phyloP scores from a whole-genome alignment of 2,888 invertebrate genomes.

The Tipula unca region DNA sequence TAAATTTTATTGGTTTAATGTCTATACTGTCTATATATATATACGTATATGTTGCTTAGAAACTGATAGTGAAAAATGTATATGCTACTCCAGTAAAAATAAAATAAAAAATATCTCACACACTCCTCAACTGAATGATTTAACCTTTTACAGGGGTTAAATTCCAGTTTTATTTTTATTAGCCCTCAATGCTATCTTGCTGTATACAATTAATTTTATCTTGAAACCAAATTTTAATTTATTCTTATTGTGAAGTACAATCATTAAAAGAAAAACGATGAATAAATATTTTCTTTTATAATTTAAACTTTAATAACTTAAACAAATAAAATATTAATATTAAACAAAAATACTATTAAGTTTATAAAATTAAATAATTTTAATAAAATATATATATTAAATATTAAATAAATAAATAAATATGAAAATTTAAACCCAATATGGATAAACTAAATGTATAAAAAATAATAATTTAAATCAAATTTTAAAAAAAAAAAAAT shows the following conservation, averaged over 20 bases:
- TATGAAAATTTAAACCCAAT: neutral
- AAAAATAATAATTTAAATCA: neutral
- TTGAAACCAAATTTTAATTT: neutral
- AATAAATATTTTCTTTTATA: neutral
- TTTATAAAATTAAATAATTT: neutral
- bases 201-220: neutral
- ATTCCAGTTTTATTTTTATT: neutral
- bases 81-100: too few species aligned
- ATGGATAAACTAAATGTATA: neutral
- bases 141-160: neutral
- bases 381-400: neutral
- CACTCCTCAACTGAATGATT: neutral
- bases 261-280: neutral
- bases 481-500: neutral
- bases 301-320: neutral
- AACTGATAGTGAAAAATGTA: too few species aligned
- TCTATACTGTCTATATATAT: too few species aligned
- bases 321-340: neutral
- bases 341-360: neutral
- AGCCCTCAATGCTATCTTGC: neutral
- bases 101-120: too few species aligned
- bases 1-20: too few species aligned
- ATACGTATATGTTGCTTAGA: too few species aligned
- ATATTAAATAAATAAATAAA: neutral
- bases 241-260: neutral